Evolutionary conservation across 2,113 vertebrate species (phyloP).

Genomic region (Sardina pilchardus): DNA sequence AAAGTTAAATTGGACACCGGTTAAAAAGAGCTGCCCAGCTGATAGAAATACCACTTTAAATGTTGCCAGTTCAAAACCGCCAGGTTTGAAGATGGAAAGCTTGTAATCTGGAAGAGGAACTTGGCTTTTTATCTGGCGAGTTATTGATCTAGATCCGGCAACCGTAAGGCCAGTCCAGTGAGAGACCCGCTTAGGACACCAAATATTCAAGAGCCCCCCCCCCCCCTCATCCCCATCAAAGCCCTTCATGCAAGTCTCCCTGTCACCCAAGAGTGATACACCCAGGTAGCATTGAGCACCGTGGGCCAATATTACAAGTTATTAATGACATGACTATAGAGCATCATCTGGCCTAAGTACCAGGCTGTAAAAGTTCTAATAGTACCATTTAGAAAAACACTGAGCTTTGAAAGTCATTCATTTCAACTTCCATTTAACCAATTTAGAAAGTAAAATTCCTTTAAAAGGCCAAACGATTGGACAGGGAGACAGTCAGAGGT

Average conservation of each 20-base stretch:
- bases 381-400: no score
- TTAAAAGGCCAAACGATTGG: not conserved
- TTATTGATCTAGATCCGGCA: conserved; percentile 46
- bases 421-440: not conserved
- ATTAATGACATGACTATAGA: no score
- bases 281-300: not conserved
- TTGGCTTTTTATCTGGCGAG: conserved; percentile 56
- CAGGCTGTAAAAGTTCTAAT: no score
- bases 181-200: conserved; percentile 52
- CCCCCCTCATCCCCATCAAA: no score
- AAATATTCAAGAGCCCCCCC: not conserved
- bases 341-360: no score
- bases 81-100: conserved; percentile 52
- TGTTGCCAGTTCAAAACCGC: conserved; percentile 61
- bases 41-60: no score
- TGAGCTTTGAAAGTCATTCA: not conserved
- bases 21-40: not conserved
- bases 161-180: conserved; percentile 48
- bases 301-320: not conserved
- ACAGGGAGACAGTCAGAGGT: not conserved
- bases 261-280: not conserved
- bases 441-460: not conserved
- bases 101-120: conserved; percentile 67
- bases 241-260: not conserved
- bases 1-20: no score